Evolutionary conservation across 1,140 invertebrate species (phyloP).

Genomic region (Ceratosolen fusciceps): DNA sequence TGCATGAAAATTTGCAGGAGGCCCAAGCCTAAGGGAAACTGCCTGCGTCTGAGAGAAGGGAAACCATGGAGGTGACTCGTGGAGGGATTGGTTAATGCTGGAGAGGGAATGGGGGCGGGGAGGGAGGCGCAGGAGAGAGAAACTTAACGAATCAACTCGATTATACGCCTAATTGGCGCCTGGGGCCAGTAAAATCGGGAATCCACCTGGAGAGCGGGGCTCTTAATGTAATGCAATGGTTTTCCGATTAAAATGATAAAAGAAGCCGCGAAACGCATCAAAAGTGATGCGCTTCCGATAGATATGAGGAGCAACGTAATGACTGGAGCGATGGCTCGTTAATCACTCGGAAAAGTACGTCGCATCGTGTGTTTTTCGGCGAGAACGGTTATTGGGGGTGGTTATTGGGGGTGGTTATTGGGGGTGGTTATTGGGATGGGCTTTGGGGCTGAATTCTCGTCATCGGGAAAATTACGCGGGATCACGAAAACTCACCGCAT

Average conservation of each 20-base stretch:
- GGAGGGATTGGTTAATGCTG: too few relatives aligned
- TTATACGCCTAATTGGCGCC: conserved; percentile 55
- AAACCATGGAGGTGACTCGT: too few relatives aligned
- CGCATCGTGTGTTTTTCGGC: neutral
- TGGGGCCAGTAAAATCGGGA: conserved; percentile 44
- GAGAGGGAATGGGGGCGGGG: too few relatives aligned
- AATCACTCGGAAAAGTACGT: neutral
- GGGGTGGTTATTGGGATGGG: too few relatives aligned
- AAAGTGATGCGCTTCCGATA: too few relatives aligned
- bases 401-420: too few relatives aligned
- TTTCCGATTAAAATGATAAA: conserved; percentile 7
- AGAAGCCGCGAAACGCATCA: neutral
- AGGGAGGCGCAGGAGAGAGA: neutral
- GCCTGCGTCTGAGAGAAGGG: too few relatives aligned
- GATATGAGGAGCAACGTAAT: neutral
- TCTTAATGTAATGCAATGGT: conserved; percentile 26
- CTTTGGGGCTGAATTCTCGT: neutral
- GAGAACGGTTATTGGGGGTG: neutral
- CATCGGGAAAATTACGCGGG: neutral
- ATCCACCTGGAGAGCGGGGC: neutral
- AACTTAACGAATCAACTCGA: conserved; percentile 55
- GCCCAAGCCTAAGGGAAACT: conserved; percentile 3
- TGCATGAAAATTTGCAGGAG: conserved; percentile 58
- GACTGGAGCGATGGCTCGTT: neutral
- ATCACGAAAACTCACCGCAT: neutral